phyloP scores from a whole-genome alignment of 2,797 vertebrate genomes.

The Sebastes goodei region DNA sequence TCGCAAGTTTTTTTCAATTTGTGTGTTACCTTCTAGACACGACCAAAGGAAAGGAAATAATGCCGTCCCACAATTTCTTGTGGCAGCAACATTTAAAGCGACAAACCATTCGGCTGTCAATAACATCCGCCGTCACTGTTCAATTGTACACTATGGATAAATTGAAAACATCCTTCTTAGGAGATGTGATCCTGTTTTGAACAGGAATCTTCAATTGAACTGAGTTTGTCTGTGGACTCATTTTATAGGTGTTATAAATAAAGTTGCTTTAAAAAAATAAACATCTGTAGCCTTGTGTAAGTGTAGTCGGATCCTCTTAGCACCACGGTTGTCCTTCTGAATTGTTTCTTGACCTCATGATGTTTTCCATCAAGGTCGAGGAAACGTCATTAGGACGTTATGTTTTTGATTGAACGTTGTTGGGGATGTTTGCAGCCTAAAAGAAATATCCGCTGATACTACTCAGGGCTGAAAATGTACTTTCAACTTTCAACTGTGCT shows the following conservation, averaged over 20 bases:
- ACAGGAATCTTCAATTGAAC: no score
- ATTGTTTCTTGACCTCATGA: not conserved
- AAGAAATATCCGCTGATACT: not conserved
- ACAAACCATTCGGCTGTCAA: not conserved
- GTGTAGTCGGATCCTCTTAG: not conserved
- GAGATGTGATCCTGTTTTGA: no score
- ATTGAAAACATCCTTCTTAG: no score
- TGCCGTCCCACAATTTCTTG: not conserved
- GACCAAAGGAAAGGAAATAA: not conserved
- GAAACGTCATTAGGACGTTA: not conserved
- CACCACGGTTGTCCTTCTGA: not conserved
- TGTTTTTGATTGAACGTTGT: not conserved
- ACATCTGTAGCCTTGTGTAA: no score
- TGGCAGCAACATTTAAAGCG: no score
- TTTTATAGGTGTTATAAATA: no score
- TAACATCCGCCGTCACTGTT: not conserved
- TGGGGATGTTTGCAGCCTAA: not conserved
- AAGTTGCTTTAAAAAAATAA: no score
- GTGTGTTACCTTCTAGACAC: not conserved
- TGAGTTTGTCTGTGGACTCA: no score
- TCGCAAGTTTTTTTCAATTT: not conserved
- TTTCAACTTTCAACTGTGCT: not conserved
- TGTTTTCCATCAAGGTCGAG: accelerated
- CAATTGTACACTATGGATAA: no score
- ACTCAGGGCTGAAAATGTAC: not conserved